Conservation (phyloP, 1,140 invertebrate genomes). For the Triops cancriformis region DNA sequence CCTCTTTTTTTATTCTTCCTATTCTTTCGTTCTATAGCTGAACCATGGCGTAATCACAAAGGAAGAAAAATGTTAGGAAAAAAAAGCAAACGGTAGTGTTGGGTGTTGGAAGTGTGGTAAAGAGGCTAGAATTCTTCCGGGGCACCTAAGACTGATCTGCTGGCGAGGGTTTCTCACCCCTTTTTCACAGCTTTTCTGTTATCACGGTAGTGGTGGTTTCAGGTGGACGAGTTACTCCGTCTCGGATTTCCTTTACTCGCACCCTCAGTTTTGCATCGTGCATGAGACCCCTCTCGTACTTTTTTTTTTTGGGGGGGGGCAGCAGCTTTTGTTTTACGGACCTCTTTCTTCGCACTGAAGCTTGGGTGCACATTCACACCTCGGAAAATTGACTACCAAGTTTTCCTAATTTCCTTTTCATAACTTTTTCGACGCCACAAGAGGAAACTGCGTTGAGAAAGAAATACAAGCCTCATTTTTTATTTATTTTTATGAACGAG, state of each 20-base stretch:
- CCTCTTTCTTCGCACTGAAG: not conserved
- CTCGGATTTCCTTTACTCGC: not conserved
- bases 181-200: not conserved
- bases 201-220: not conserved
- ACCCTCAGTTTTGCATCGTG: not conserved
- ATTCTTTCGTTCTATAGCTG: not conserved
- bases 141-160: not conserved
- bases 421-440: not conserved
- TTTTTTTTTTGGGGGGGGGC: not conserved
- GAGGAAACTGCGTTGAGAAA: not conserved
- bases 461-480: too few relatives aligned
- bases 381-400: not conserved
- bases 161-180: not conserved
- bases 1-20: not conserved
- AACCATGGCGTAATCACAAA: not conserved
- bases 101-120: not conserved
- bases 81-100: not conserved
- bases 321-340: not conserved
- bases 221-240: not conserved
- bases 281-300: not conserved
- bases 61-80: not conserved
- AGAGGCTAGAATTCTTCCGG: not conserved
- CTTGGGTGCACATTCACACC: slow-evolving; percentile 19
- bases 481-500: too few relatives aligned
- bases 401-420: slow-evolving; percentile 9